Evolutionary conservation across 2,797 vertebrate species (phyloP).

Genomic region (Phalanger gymnotis): DNA sequence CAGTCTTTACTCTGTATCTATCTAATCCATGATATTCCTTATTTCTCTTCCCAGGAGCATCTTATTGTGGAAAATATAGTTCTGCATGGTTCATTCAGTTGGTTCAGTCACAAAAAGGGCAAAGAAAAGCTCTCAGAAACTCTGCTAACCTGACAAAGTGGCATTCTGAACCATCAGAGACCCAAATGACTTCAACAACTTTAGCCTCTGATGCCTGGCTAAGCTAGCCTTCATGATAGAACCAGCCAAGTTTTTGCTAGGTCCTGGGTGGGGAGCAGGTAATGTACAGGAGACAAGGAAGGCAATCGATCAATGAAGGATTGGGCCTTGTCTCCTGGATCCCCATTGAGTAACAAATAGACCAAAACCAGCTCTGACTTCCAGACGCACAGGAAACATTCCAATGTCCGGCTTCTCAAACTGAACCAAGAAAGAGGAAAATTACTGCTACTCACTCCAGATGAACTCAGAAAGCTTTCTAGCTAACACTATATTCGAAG

Average conservation of each 20-base stretch:
- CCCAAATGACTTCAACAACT: constrained; percentile 48
- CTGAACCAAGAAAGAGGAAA: neutral
- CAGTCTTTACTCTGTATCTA: neutral
- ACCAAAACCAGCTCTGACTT: neutral
- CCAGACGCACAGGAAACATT: neutral
- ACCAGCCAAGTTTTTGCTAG: constrained; percentile 12
- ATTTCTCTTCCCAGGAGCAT: constrained; percentile 43
- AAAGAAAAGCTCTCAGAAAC: constrained; percentile 32
- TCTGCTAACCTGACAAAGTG: neutral
- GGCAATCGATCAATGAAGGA: neutral
- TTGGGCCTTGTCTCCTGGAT: neutral
- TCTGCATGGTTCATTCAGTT: neutral
- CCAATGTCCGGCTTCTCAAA: neutral
- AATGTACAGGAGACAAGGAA: neutral
- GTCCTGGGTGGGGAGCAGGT: neutral
- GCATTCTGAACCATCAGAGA: neutral
- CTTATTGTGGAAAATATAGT: neutral
- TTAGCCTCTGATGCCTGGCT: neutral
- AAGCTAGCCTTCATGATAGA: constrained; percentile 4
- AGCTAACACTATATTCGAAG: neutral
- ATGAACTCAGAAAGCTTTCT: neutral
- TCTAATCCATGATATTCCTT: neutral
- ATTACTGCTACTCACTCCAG: constrained; percentile 3
- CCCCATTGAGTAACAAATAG: neutral
- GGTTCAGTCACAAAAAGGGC: neutral